These are phyloP conservation scores for Troides aeacus DNA, from an alignment of 2,888 invertebrate genomes.

Conservation along the genomic window DNA sequence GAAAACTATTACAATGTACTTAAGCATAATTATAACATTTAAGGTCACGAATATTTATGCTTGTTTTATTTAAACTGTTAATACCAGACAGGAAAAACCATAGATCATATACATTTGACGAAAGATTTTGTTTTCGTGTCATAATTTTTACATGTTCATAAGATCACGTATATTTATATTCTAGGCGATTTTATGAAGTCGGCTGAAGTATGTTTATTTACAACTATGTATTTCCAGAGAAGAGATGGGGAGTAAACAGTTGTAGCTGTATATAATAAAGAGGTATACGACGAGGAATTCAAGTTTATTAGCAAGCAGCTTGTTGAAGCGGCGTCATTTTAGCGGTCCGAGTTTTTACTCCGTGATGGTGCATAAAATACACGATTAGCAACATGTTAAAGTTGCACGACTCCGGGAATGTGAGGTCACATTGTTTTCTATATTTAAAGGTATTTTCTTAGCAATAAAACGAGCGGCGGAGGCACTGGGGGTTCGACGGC, in stretches of 20 bases:
- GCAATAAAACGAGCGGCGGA: constrained; percentile 39
- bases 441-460: constrained; percentile 49
- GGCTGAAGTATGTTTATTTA: too few relatives aligned
- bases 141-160: too few relatives aligned
- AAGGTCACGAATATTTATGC: too few relatives aligned
- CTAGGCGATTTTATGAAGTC: too few relatives aligned
- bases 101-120: too few relatives aligned
- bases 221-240: too few relatives aligned
- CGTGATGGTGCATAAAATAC: constrained; percentile 68
- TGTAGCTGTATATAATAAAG: neutral
- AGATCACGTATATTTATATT: too few relatives aligned
- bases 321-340: constrained; percentile 44
- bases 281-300: neutral
- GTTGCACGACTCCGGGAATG: constrained; percentile 54
- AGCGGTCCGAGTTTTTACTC: constrained; percentile 45
- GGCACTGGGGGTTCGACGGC: constrained; percentile 23
- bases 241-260: neutral
- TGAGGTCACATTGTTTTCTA: constrained; percentile 54
- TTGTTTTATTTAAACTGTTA: too few relatives aligned
- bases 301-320: neutral
- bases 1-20: too few relatives aligned
- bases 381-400: constrained; percentile 65
- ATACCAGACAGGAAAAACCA: too few relatives aligned
- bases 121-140: too few relatives aligned
- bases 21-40: too few relatives aligned